Evolutionary conservation across 1,140 invertebrate genomes (phyloP), one percentile per base, ranked within the genome.

Genomic region (Bombyx mori): DNA sequence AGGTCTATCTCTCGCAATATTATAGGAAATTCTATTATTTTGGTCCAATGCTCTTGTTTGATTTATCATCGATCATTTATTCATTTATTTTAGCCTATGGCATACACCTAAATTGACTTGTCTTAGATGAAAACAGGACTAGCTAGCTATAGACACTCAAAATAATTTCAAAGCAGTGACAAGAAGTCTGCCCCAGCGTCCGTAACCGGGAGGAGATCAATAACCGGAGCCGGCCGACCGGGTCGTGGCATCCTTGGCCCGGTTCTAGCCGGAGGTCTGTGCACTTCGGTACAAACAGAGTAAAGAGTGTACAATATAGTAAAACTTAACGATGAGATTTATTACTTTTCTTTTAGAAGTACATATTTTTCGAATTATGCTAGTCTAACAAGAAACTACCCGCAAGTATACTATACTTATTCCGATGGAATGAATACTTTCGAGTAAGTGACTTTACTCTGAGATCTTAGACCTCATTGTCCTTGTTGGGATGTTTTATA

Each of bases 231-330:
- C 42, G 50, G 46, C 47, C 62, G 61, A 52, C 65, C 65, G 60
- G 68, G 70, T 66, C 68, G 50, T 52, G 22, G 62, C 63, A 77
- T 73, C 74, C 76, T 77, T 75, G 76, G 69, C 74, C 76, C 58
- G 70, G 59, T 69, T 73, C 48, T 12, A 12, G 45, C 45, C 9
- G 45, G 9, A 18, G 12, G 9, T 9, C 45, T 53, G 52, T 42
- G 50, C 52, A 8, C 42, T 54, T 35, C 26, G 26, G 26, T 35
- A 35, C 26, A 35, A 35, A 35, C 45, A 46, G 2, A 9, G 45
- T 9, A 46, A 4, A 12, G 6, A 12, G 6, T 12, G 6, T 9
- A 2, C 8, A 8, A 6, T 46, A 12, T 46, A 46, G 8, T 8
- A 46, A 12, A 9, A 46, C 45, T 9, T 8, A 46, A 46, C 45